phyloP scores from a whole-genome alignment of 1,140 invertebrate genomes.

The Lepidurus apus region DNA sequence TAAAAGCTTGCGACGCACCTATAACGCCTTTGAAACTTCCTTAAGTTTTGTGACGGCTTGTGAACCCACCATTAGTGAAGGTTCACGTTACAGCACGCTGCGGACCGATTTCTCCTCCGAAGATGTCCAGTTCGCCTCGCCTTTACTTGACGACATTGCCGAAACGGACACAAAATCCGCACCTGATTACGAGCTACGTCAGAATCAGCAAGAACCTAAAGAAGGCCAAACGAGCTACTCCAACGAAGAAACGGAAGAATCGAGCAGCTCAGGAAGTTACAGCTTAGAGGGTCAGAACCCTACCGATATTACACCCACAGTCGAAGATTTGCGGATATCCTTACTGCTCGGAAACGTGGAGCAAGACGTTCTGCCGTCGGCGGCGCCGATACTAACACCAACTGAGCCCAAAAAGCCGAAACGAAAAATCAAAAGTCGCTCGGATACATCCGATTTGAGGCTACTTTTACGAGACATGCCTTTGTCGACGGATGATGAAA shows the following conservation, averaged over 20 bases:
- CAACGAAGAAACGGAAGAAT: slow-evolving; percentile 39
- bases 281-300: slow-evolving; percentile 43
- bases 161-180: neutral
- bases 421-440: neutral
- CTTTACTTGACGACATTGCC: slow-evolving; percentile 25
- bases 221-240: slow-evolving; percentile 27
- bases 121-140: slow-evolving; percentile 24
- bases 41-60: slow-evolving; percentile 22
- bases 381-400: neutral
- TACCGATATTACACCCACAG: slow-evolving; percentile 28
- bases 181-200: neutral
- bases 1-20: neutral
- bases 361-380: neutral
- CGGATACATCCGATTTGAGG: neutral
- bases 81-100: slow-evolving; percentile 30
- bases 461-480: neutral
- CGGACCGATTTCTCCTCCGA: slow-evolving; percentile 28
- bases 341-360: slow-evolving; percentile 4
- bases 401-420: neutral
- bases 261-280: slow-evolving; percentile 53
- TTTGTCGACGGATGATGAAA: slow-evolving; percentile 5
- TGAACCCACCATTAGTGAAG: slow-evolving; percentile 21
- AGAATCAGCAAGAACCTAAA: neutral
- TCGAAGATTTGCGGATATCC: neutral
- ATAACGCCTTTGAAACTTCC: slow-evolving; percentile 15